Evolutionary conservation across 2,888 invertebrate species (phyloP), one percentile per base, ranked within the genome.

Genomic region (Rhingia rostrata): DNA sequence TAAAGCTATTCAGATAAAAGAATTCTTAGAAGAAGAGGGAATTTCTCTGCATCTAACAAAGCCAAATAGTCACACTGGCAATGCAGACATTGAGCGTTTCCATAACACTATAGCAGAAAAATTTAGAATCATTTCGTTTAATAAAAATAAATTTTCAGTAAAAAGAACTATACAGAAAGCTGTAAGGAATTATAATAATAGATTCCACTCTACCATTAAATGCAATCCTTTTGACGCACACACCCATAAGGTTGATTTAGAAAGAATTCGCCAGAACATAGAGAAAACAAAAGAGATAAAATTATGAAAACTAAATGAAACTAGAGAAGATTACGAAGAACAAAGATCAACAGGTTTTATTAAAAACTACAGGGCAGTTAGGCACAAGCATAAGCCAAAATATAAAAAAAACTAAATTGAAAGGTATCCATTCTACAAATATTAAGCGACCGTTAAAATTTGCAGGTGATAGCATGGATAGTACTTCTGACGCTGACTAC

Each of bases 291-390:
- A 14, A 49, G 30, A 4, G 22, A 49, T 6, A 10, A 49, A 49
- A 22, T 22, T 49, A 49, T 1, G 49, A 49, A 14, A 10, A 32
- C 7, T 32, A 51, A 51, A 51, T 30, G 30, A 51, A 9, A 51
- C 30, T 10, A 51, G 49, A 30, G 49, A 51, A 6, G 12, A 51
- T 51, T 22, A 22, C 6, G 30, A 30, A 49, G 49, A 49, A 49
- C 6, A 51, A 30, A 30, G 32, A 4, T 10, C 49, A n/a, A 14
- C 22, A 49, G 22, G 49, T 22, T 49, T 49, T 22, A 49, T 22
- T 9, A 49, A 60, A 49, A 70, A 70, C 7, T 70, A 70, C 41
- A 58, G 30, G n/a, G 51, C 45, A 35, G 30, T 70, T 35, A 45
- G 58, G 3, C 63, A 63, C 9, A 73, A 64, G 4, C 53, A 74